These are phyloP conservation scores for Promerops cafer DNA, from an alignment of 2,113 vertebrate species.

Conservation along the genomic window DNA sequence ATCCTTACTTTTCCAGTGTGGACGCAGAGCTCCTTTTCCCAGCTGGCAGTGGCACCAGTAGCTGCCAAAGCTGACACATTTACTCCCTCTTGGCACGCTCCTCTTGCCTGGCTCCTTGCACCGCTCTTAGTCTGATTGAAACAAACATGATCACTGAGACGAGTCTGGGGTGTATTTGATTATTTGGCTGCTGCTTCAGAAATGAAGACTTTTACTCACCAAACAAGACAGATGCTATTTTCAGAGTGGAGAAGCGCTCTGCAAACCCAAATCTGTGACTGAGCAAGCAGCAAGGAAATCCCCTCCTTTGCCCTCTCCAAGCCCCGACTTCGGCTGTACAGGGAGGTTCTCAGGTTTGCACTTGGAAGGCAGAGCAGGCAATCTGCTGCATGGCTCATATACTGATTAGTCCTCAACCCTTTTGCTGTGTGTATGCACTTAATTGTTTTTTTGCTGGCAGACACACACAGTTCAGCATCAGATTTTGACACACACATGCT, in stretches of 20 bases:
- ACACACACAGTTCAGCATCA: neutral
- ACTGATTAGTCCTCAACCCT: conserved; percentile 14
- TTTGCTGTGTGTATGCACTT: conserved; percentile 17
- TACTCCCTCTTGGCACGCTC: neutral
- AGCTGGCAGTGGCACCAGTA: neutral
- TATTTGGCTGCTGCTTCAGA: conserved; percentile 6
- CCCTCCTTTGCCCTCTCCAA: neutral
- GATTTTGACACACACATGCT: neutral
- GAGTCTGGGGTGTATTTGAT: neutral
- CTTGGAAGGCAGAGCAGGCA: conserved; percentile 34
- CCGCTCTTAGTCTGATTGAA: neutral
- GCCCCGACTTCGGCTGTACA: neutral
- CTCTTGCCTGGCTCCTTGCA: neutral
- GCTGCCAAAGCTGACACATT: neutral
- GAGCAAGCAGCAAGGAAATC: neutral
- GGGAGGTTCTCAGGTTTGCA: neutral
- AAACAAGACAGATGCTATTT: neutral
- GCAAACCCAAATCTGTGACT: neutral
- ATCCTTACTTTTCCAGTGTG: neutral
- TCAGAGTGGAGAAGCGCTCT: neutral
- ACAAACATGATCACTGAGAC: neutral
- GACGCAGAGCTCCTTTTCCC: neutral
- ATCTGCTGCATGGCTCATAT: conserved; percentile 30
- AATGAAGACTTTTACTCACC: neutral
- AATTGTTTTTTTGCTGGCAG: conserved; percentile 32